Conservation (phyloP, 2,797 vertebrate species). For the Vireo griseus region DNA sequence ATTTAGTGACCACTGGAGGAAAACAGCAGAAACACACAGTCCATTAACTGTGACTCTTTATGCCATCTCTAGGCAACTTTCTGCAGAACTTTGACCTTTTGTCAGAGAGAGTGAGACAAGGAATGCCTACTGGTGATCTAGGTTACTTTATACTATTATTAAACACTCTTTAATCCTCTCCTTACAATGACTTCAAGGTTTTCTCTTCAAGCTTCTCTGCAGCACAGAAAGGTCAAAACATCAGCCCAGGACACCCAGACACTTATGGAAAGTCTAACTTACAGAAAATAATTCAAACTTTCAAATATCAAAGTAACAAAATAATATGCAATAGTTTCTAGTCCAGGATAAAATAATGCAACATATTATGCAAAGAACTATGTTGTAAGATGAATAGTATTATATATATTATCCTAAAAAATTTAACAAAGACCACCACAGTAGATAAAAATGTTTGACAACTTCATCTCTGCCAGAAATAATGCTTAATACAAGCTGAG, state of each 20-base stretch:
- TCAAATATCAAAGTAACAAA: not conserved
- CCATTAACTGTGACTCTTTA: not conserved
- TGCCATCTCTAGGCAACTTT: not conserved
- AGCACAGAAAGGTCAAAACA: conserved; percentile 36
- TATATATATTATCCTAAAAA: not conserved
- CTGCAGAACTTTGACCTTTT: conserved; percentile 29
- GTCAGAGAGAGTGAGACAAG: not conserved
- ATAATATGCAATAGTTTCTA: not conserved
- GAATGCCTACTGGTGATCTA: not conserved
- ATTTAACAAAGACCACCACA: not conserved
- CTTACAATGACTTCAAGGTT: not conserved
- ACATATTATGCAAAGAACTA: not conserved
- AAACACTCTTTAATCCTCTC: conserved; percentile 5
- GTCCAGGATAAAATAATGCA: not conserved
- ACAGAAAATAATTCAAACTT: not conserved
- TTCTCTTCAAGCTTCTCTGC: conserved; percentile 6
- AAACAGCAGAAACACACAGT: not conserved
- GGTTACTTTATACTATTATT: not conserved
- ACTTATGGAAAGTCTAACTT: not conserved
- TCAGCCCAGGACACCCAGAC: not conserved
- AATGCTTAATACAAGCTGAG: not conserved
- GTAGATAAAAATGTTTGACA: not conserved
- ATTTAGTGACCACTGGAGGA: not conserved
- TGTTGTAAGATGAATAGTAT: not conserved
- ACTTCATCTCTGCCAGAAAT: not conserved